Evolutionary conservation across 2,797 vertebrate genomes (phyloP).

Genomic region (Acrocephalus scirpaceus): DNA sequence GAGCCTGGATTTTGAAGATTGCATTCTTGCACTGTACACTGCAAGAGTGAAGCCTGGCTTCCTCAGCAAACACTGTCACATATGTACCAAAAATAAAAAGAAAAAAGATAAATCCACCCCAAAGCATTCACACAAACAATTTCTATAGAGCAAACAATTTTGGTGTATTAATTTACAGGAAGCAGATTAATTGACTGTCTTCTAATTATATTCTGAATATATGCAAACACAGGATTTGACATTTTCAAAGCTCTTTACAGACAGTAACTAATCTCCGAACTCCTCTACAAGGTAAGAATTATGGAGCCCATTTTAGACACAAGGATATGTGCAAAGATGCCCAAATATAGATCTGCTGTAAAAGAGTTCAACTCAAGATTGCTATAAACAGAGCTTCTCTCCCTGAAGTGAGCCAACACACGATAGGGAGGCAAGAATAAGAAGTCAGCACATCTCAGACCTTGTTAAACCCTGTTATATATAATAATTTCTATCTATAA

Average conservation of each 20-base stretch:
- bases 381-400: conserved; percentile 42
- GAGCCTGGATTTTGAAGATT: not conserved
- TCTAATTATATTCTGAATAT: not conserved
- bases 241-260: conserved; percentile 27
- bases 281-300: conserved; percentile 38
- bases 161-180: not conserved
- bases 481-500: conserved; percentile 38
- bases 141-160: not conserved
- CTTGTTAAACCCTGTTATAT: conserved; percentile 32
- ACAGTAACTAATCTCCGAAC: not conserved
- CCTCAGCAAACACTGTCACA: not conserved
- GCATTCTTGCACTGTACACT: not conserved
- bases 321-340: conserved; percentile 33
- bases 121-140: not conserved
- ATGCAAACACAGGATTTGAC: not conserved
- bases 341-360: conserved; percentile 57
- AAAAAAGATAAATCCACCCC: not conserved
- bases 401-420: conserved; percentile 20
- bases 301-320: conserved; percentile 33
- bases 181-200: not conserved
- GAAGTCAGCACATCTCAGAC: conserved; percentile 36
- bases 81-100: not conserved
- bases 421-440: not conserved
- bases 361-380: conserved; percentile 15
- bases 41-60: not conserved